Evolutionary conservation across 1,140 invertebrate species (phyloP).

Genomic region (Alviniconcha marisindica): DNA sequence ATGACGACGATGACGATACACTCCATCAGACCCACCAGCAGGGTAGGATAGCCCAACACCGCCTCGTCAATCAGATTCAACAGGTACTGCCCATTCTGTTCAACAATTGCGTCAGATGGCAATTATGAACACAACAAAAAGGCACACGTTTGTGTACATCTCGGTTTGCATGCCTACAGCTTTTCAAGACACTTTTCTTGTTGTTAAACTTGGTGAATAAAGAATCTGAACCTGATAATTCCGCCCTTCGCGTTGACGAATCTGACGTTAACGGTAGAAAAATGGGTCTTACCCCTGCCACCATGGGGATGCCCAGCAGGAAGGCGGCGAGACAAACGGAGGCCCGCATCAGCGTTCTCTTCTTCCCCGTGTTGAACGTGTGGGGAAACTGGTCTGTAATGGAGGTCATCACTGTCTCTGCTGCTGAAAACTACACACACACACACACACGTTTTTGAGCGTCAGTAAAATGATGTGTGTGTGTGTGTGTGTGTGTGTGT

Average conservation of each 20-base stretch:
- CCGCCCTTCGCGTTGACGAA: too few species aligned
- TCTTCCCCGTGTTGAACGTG: constrained; percentile 16
- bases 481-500: background rate
- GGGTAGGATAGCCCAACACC: constrained; percentile 88
- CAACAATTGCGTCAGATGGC: too few species aligned
- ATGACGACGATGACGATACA: constrained; percentile 87
- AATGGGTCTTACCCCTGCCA: constrained; percentile 35
- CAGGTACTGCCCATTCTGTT: constrained; percentile 85
- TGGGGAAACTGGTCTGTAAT: constrained; percentile 47
- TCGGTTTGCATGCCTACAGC: too few species aligned
- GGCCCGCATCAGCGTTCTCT: constrained; percentile 34
- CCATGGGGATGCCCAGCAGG: constrained; percentile 48
- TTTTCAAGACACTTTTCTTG: too few species aligned
- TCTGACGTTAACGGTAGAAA: too few species aligned
- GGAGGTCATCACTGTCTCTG: constrained; percentile 47
- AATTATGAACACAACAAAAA: too few species aligned
- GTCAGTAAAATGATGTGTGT: too few species aligned
- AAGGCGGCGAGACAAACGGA: constrained; percentile 41
- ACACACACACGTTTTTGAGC: too few species aligned
- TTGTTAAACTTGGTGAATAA: too few species aligned
- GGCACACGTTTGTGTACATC: too few species aligned
- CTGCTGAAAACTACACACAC: constrained; percentile 45
- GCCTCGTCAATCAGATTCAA: constrained; percentile 90
- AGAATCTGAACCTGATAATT: too few species aligned
- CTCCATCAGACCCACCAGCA: constrained; percentile 85